phyloP scores from a whole-genome alignment of 35 echinoderm and acorn worm genomes.

The Chiridota heheva region DNA sequence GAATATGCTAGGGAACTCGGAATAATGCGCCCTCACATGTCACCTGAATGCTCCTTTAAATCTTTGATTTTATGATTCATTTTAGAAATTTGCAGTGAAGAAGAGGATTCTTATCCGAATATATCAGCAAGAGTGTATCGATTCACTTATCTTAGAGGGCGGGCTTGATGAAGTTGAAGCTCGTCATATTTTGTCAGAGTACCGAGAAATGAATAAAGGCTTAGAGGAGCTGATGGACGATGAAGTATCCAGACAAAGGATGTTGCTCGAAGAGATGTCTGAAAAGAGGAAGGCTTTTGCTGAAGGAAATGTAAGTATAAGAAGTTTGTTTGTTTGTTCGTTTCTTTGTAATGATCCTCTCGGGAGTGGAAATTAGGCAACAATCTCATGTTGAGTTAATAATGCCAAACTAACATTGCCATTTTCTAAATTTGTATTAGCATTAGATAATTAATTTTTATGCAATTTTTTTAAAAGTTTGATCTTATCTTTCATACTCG shows the following conservation, averaged over 20 bases:
- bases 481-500: too few relatives aligned
- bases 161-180: constrained; percentile 73
- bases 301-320: constrained; percentile 85
- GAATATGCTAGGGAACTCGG: too few relatives aligned
- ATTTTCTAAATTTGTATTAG: too few relatives aligned
- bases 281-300: constrained; percentile 62
- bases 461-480: too few relatives aligned
- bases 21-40: too few relatives aligned
- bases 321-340: constrained; percentile 15
- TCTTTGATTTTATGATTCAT: too few relatives aligned
- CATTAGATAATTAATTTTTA: too few relatives aligned
- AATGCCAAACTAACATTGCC: too few relatives aligned
- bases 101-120: constrained; percentile 74
- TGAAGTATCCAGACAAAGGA: constrained; percentile 80
- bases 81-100: constrained; percentile 88
- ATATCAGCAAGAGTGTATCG: constrained; percentile 63
- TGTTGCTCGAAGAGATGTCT: constrained; percentile 79
- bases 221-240: constrained; percentile 85
- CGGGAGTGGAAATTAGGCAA: too few relatives aligned
- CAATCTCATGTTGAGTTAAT: too few relatives aligned
- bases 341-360: too few relatives aligned
- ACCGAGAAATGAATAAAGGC: constrained; percentile 53
- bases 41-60: too few relatives aligned
- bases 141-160: constrained; percentile 72
- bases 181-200: constrained; percentile 47